Conservation (phyloP, 2,113 vertebrate genomes). For the Perognathus longimembris region DNA sequence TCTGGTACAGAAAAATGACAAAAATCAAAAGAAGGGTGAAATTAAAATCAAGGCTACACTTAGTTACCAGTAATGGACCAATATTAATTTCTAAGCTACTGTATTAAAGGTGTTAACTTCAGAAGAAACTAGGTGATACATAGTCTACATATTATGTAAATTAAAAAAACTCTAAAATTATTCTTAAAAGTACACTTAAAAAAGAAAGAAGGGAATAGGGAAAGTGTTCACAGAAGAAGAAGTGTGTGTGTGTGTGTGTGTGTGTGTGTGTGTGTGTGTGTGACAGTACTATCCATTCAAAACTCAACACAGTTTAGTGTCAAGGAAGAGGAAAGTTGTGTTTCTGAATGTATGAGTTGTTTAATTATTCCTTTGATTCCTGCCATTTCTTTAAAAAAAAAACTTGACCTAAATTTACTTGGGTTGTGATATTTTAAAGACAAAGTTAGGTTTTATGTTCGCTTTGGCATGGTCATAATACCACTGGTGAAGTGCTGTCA, state of each 20-base stretch:
- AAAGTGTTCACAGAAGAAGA: not conserved
- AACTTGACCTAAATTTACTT: not conserved
- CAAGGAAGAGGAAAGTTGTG: not conserved
- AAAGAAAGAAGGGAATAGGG: not conserved
- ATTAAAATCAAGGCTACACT: not conserved
- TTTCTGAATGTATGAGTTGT: not conserved
- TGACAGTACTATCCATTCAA: not conserved
- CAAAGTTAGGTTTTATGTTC: not conserved
- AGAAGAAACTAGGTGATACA: not conserved
- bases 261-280: not conserved
- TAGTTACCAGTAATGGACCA: not conserved
- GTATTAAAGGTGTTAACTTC: not conserved
- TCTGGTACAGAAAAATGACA: conserved; percentile 2
- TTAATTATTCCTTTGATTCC: not conserved
- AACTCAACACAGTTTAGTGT: not conserved
- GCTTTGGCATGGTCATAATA: not conserved
- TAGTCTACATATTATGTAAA: not conserved
- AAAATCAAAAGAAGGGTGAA: not conserved
- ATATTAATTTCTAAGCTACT: not conserved
- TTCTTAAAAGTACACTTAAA: not conserved
- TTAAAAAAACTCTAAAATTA: conserved; percentile 9
- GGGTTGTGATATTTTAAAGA: conserved; percentile 1
- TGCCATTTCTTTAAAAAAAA: not conserved
- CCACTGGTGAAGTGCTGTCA: not conserved
- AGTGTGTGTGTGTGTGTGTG: not conserved